A percentile compares a stretch with the other conserved stretches of the same genome.
Conservation (phyloP, 2,113 vertebrate species). For the Archilochus colubris region DNA sequence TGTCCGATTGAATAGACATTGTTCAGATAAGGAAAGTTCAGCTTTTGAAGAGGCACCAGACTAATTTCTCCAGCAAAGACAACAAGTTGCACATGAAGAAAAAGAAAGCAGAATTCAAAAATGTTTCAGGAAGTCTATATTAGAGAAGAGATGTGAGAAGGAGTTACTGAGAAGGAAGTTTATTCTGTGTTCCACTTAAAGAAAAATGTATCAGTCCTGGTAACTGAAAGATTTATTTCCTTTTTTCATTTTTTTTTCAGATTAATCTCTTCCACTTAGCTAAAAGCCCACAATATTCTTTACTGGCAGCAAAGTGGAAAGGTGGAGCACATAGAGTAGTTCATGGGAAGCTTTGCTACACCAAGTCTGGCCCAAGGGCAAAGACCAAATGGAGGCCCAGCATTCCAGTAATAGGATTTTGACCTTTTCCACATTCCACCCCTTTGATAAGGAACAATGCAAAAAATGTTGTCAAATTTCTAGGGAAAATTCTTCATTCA, state of each 20-base stretch:
- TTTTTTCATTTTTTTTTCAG: not conserved
- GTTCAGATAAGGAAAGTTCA: slow-evolving; percentile 18
- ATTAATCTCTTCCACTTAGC: not conserved
- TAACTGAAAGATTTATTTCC: not conserved
- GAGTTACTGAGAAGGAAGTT: not conserved
- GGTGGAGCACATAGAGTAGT: not conserved
- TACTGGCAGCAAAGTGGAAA: not conserved
- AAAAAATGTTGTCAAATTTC: not conserved
- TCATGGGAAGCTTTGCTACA: not conserved
- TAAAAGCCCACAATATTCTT: not conserved
- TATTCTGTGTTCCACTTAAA: not conserved
- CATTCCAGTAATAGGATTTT: not conserved
- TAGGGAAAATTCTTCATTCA: not conserved
- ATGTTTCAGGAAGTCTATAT: not conserved
- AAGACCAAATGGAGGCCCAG: not conserved
- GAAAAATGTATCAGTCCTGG: not conserved
- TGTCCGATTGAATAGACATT: not conserved
- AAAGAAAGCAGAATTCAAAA: not conserved
- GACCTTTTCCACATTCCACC: not conserved
- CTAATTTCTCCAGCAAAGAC: not conserved
- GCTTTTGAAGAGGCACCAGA: not conserved
- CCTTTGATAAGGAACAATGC: not conserved
- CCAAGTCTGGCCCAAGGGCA: not conserved
- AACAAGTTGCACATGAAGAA: not conserved
- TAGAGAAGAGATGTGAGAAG: not conserved